Evolutionary conservation across 1,140 invertebrate genomes (phyloP), one percentile per base, ranked within the genome.

Genomic region (Drosophila mauritiana): DNA sequence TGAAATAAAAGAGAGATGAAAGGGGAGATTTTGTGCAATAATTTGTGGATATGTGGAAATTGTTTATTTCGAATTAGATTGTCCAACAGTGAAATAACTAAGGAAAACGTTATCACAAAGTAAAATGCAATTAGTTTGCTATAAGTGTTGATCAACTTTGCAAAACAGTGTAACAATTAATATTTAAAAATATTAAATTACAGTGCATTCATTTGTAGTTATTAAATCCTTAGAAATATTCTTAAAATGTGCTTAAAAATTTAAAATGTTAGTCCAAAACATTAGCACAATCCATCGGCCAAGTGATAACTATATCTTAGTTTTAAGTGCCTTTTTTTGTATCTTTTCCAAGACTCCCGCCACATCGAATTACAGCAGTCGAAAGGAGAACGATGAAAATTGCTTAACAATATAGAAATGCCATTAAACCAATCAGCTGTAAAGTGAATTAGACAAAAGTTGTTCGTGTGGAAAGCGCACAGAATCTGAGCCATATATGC

Each of bases 401-500:
- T 34, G 36, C 53, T 73, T 6, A 73, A 73, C 42, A 57, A 73
- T 46, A 46, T 17, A 48, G 15, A 62, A 65, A 79, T 78, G 48
- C 45, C 55, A 61, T 42, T 39, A 62, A 80, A 48, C 40, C 78
- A 80, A 67, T 88, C 83, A 86, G 49, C 79, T 86, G 76, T 76
- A 76, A 88, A 82, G 56, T 77, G 49, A 37, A 61, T 51, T 73
- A 43, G 43, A 77, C 63, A 48, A 53, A 48, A 64, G 53, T 49
- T 52, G 67, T 43, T 81, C 78, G 52, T 64, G 56, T 65, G 72
- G 77, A 80, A 80, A 85, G 54, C 67, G 22, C 48, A 31, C 34
- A 36, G 27, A 65, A 20, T 49, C 61, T 39, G 49, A 67, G 56
- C 31, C 57, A 39, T 55, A 68, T 65, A 65, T 73, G 70, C 48